A percentile compares a stretch with the other conserved stretches of the same genome.
Evolutionary conservation across 2,888 invertebrate genomes (phyloP).

Genomic region (Drosophila barbarae): DNA sequence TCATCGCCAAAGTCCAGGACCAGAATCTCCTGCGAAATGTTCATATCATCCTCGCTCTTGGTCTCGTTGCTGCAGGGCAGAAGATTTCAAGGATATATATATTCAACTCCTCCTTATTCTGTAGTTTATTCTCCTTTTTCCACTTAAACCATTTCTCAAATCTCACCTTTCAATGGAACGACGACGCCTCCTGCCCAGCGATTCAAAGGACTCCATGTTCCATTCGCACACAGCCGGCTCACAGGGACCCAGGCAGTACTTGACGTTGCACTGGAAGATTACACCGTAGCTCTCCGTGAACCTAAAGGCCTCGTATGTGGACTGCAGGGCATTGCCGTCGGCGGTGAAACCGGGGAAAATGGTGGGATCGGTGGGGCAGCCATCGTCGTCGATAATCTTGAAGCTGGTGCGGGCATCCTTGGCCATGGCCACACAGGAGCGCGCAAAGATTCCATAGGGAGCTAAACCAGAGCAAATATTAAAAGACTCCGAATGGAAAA

Average conservation of each 20-base stretch:
- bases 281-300: slow-evolving; percentile 98
- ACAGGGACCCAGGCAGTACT: slow-evolving; percentile 96
- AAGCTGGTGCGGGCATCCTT: slow-evolving; percentile 97
- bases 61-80: slow-evolving; percentile 81
- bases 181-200: slow-evolving; percentile 89
- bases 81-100: not conserved
- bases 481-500: not conserved
- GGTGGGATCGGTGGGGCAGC: slow-evolving; percentile 94
- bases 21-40: slow-evolving; percentile 94
- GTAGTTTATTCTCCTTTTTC: not conserved
- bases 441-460: slow-evolving; percentile 96
- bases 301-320: slow-evolving; percentile 95
- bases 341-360: slow-evolving; percentile 96
- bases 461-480: slow-evolving; percentile 79
- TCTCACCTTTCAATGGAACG: slow-evolving; percentile 83
- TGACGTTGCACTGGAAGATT: slow-evolving; percentile 98
- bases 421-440: slow-evolving; percentile 97
- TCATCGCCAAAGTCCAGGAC: slow-evolving; percentile 96
- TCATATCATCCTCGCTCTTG: slow-evolving; percentile 86
- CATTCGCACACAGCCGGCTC: slow-evolving; percentile 95
- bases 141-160: fast-evolving
- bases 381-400: slow-evolving; percentile 97
- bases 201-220: slow-evolving; percentile 93
- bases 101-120: not conserved
- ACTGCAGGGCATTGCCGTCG: slow-evolving; percentile 93